Evolutionary conservation across 2,113 vertebrate species (phyloP).

Genomic region (Callipepla californica): DNA sequence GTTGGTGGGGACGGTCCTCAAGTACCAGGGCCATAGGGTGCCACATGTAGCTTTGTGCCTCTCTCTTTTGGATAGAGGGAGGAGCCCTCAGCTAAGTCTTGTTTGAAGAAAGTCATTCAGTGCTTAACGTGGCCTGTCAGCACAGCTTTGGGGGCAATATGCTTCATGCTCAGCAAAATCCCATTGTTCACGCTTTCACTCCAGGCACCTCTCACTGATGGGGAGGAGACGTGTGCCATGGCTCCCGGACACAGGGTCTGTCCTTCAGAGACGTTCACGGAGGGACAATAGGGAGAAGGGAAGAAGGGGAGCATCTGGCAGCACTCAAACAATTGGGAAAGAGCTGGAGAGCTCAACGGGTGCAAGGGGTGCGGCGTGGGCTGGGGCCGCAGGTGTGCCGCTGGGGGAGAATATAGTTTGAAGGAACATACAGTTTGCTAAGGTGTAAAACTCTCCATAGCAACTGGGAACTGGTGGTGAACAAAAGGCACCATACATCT

Average conservation of each 20-base stretch:
- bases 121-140: constrained; percentile 53
- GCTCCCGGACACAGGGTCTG: background rate
- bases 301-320: constrained; percentile 56
- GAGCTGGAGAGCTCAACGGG: background rate
- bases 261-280: background rate
- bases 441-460: constrained; percentile 62
- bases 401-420: background rate
- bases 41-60: constrained; percentile 4
- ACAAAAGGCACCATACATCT: constrained; percentile 48
- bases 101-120: constrained; percentile 64
- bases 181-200: constrained; percentile 61
- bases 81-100: constrained; percentile 9
- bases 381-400: background rate
- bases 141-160: constrained; percentile 33
- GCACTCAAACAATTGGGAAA: constrained; percentile 33
- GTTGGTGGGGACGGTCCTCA: background rate
- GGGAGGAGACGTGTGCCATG: constrained; percentile 66
- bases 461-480: constrained; percentile 36
- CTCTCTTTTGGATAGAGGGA: background rate
- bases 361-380: background rate
- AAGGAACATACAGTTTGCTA: constrained; percentile 60
- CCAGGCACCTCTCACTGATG: constrained; percentile 36
- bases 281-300: constrained; percentile 18
- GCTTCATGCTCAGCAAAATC: constrained; percentile 61
- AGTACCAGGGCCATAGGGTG: background rate